Percentiles rank a stretch among this genome's conserved stretches.
Evolutionary conservation across 2,113 vertebrate species (phyloP).

Genomic region (Ptyas mucosa): DNA sequence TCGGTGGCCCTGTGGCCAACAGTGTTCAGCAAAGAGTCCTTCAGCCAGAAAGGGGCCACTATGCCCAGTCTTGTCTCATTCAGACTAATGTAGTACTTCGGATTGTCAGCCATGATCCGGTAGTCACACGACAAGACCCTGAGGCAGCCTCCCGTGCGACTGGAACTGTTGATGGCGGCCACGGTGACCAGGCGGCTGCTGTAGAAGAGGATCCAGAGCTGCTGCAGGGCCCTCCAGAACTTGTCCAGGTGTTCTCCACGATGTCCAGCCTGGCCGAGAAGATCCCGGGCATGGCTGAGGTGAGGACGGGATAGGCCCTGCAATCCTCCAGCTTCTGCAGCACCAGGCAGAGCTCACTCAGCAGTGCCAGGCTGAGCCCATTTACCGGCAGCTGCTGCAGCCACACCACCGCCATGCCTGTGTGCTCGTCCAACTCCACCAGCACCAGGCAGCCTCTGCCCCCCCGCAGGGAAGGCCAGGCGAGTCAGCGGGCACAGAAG

Average conservation of each 20-base stretch:
- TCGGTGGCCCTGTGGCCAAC: conserved; percentile 81
- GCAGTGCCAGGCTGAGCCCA: conserved; percentile 81
- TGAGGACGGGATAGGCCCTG: conserved; percentile 81
- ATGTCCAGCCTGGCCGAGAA: conserved; percentile 92
- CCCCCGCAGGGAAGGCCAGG: neutral
- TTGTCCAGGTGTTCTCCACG: conserved; percentile 78
- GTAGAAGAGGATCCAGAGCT: conserved; percentile 87
- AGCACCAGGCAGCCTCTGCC: conserved; percentile 58
- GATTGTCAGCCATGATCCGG: conserved; percentile 88
- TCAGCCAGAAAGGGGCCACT: conserved; percentile 92
- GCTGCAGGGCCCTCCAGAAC: conserved; percentile 91
- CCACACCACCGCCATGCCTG: conserved; percentile 81
- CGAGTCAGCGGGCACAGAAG: conserved; percentile 22
- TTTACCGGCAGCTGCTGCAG: conserved; percentile 89
- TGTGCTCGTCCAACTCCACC: conserved; percentile 72
- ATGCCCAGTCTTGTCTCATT: conserved; percentile 91
- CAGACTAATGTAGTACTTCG: conserved; percentile 84
- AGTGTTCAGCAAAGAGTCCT: conserved; percentile 76
- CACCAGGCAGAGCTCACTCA: conserved; percentile 80
- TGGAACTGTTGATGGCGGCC: conserved; percentile 83
- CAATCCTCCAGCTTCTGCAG: conserved; percentile 92
- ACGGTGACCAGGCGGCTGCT: conserved; percentile 79
- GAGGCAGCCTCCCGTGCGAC: conserved; percentile 86
- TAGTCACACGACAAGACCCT: conserved; percentile 80
- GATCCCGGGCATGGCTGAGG: conserved; percentile 81